Base-by-base conservation (phyloP, 2,797 vertebrate genomes). In the Bradypodion pumilum region DNA sequence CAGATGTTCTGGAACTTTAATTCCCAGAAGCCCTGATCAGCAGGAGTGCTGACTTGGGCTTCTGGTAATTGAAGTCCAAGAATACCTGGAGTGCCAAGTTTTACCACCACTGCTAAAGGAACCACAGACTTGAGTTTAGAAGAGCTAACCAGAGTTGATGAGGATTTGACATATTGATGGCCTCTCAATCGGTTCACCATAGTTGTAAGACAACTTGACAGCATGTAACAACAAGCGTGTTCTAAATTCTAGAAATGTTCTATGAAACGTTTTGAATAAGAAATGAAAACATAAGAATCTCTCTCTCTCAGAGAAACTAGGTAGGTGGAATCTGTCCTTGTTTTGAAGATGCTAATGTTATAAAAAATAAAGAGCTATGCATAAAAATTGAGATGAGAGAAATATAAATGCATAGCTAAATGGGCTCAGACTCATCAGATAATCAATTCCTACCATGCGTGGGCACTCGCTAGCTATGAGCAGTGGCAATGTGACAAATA, bases 401-500 rank as follows among this genome's bases (percentile, higher is more conserved):
- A 15, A 35, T 7, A 42, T 29, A 65, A 10, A 80, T 29, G 56
- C 13, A 73, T 6, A 62, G 1, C 37, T 10, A n/a, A 5, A 29
- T 15, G 32, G 4, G 4, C 35, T 8, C 35, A 77, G 42, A 78
- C 90, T 92, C 85, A 82, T 85, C 92, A 86, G 94, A 95, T 94
- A 94, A 95, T 93, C 90, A 92, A 89, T 92, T 93, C 92, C 91
- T 92, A 92, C 89, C 86, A n/a, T 93, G 95, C 70, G 82, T 95
- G 95, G 96, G 95, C 95, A 95, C 94, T 96, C 91, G 90, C 94
- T 95, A 96, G 94, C 93, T 92, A 92, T 81, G 91, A 96, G 94
- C 90, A 91, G 94, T 95, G 94, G 95, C 96, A 94, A 85, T 16
- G 93, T 95, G 95, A 96, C 95, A 96, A 95, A 94, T 93, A 93